A percentile compares a stretch with the other conserved stretches of the same genome.
Conservation (phyloP, 2,797 vertebrate species). For the Mormyrus hasselquistii region DNA sequence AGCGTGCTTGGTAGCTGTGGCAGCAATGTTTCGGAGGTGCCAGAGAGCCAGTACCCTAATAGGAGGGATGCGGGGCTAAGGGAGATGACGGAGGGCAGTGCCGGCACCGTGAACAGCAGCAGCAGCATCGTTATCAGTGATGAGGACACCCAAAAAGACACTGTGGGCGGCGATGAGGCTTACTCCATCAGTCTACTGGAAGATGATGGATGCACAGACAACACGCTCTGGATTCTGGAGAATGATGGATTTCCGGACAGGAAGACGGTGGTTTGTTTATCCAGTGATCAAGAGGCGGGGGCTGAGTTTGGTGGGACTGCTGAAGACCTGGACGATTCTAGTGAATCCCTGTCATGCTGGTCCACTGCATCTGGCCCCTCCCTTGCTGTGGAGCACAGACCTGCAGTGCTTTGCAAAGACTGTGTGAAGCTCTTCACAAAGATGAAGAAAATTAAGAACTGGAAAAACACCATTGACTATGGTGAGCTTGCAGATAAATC, state of each 20-base stretch:
- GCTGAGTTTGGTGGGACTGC: neutral
- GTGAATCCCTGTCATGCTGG: neutral
- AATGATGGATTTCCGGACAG: neutral
- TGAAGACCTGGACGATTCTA: neutral
- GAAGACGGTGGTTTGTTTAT: neutral
- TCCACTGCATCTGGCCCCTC: constrained; percentile 21
- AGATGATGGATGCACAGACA: neutral
- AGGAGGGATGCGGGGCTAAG: neutral
- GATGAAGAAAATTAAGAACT: constrained; percentile 17
- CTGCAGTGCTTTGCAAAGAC: neutral
- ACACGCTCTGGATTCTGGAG: constrained; percentile 9
- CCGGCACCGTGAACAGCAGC: neutral
- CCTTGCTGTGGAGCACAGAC: neutral
- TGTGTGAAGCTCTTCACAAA: constrained; percentile 4
- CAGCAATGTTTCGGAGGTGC: neutral
- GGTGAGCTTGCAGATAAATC: neutral
- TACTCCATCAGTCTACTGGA: neutral
- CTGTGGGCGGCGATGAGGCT: neutral
- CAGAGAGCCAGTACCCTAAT: neutral
- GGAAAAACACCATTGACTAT: constrained; percentile 4
- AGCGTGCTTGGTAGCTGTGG: neutral
- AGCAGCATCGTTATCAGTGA: neutral
- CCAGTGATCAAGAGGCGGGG: neutral
- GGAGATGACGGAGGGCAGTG: neutral
- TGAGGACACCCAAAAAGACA: neutral